Evolutionary conservation across 2,888 invertebrate genomes (phyloP).

Genomic region (Neoaliturus tenellus): DNA sequence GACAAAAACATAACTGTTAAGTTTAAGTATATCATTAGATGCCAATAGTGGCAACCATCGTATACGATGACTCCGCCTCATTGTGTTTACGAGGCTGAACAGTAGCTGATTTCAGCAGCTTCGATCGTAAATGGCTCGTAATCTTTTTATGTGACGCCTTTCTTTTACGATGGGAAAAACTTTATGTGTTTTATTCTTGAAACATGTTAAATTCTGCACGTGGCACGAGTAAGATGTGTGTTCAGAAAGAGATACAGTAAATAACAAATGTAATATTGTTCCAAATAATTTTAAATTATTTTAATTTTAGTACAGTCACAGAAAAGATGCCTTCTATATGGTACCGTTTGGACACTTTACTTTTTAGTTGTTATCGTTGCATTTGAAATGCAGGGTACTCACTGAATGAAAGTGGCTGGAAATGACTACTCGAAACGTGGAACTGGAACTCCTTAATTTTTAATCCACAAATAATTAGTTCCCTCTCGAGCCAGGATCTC

Average conservation of each 20-base stretch:
- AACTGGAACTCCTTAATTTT: not conserved
- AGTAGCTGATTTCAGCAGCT: constrained; percentile 15
- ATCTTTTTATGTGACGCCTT: constrained; percentile 20
- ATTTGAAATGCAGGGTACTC: too few relatives aligned
- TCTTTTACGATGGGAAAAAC: not conserved
- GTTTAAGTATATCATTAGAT: too few relatives aligned
- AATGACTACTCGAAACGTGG: not conserved
- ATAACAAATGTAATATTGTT: too few relatives aligned
- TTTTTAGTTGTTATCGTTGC: too few relatives aligned
- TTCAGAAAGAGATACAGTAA: too few relatives aligned
- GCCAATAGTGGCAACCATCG: not conserved
- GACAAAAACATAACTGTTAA: too few relatives aligned
- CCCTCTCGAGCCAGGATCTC: not conserved
- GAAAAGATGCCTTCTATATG: too few relatives aligned
- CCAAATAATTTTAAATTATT: too few relatives aligned
- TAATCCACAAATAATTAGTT: constrained; percentile 17
- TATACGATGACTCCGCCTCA: not conserved
- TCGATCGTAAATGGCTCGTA: constrained; percentile 4
- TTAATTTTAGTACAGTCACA: too few relatives aligned
- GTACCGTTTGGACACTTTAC: too few relatives aligned
- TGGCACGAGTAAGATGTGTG: too few relatives aligned
- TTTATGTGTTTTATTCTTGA: not conserved
- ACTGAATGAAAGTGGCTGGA: too few relatives aligned
- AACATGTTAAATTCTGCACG: not conserved
- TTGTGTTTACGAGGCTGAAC: not conserved